Evolutionary conservation across 1,140 invertebrate species (phyloP).

Genomic region (Caerostris extrusa): DNA sequence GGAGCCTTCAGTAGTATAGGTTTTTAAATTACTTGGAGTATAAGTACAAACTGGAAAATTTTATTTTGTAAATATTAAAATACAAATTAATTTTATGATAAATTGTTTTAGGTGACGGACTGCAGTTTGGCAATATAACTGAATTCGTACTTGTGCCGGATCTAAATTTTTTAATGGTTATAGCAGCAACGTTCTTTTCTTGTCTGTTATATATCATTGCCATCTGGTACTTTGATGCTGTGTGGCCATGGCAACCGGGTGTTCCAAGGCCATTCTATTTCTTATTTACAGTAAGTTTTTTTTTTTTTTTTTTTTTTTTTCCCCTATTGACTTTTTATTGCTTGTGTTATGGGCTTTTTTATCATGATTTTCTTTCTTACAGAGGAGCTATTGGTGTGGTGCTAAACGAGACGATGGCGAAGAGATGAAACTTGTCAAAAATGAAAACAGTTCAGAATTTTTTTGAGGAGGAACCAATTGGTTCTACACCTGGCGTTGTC

Average conservation of each 20-base stretch:
- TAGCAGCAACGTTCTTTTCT: constrained; percentile 74
- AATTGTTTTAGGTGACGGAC: constrained; percentile 49
- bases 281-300: constrained; percentile 63
- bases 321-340: no score
- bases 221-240: constrained; percentile 80
- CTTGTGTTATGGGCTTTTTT: neutral
- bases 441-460: constrained; percentile 49
- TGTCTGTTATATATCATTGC: constrained; percentile 78
- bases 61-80: no score
- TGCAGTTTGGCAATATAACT: constrained; percentile 48
- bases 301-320: neutral
- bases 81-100: neutral
- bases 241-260: constrained; percentile 81
- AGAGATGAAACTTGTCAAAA: constrained; percentile 21
- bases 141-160: constrained; percentile 63
- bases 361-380: neutral
- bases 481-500: constrained; percentile 43
- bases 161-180: constrained; percentile 78
- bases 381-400: constrained; percentile 73
- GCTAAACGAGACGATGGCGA: neutral
- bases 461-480: constrained; percentile 75
- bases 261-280: constrained; percentile 80
- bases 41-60: no score
- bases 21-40: no score
- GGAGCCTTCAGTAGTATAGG: no score